Base-by-base conservation (phyloP, 2,888 invertebrate species). In the Meliscaeva auricollis region DNA sequence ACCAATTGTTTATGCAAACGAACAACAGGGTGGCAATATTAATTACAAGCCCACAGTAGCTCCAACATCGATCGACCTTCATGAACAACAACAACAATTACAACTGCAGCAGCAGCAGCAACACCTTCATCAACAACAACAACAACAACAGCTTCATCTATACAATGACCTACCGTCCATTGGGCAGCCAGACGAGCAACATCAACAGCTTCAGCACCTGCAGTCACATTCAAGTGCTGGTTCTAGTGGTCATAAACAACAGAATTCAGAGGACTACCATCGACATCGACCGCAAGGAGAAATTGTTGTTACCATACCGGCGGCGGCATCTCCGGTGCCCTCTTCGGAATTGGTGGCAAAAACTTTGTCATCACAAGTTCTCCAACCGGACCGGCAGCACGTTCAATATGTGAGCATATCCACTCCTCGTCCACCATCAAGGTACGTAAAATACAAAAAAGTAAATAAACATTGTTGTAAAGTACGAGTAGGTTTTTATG, bases 1-100 rank as follows among this genome's bases (percentile, higher is more conserved):
- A 84, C 94, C 94, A 54, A 93, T 94, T 88, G 90, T 92, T 89
- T 92, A 91, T 89, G 89, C 90, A 60, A 88, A 85, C 46, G 76
- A 87, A 0, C 44, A 64, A 56, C 80, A 75, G 13, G 74, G 69
- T 8, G 83, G 87, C 46, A 87, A 68, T 54, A 38, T 75, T 20
- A 85, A 87, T 76, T 81, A 82, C 70, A 85, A 85, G 38, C 58
- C 77, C 35, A 74, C 78, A 41, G 70, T 38, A 7, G 35, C 75
- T 2, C 60, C 75, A 17, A 20, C 70, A 13, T 58, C 52, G 52
- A 38, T 70, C 41, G 79, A 70, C 32, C 30, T 70, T 72, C 84
- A 32, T 22, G 66, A 66, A 35, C 66, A 79, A 50, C 83, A 32
- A 7, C 54, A 15, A 30, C 52, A 52, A 3, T 74, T 72, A 9